phyloP scores from a whole-genome alignment of 2,888 invertebrate species.

The Volucella zonaria region DNA sequence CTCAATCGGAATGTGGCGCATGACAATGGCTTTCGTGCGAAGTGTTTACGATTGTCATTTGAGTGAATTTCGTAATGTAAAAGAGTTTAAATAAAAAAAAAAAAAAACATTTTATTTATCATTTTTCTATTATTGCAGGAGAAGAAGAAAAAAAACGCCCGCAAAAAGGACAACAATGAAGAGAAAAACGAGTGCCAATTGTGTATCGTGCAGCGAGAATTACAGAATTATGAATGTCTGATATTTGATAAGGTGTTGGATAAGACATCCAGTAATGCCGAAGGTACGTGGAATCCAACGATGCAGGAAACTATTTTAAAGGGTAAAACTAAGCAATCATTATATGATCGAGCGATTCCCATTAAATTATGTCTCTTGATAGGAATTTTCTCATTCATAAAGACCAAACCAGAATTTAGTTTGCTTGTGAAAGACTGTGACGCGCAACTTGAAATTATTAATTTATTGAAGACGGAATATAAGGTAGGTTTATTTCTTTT shows the following conservation, averaged over 20 bases:
- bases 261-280: conserved; percentile 83
- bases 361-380: background rate
- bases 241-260: conserved; percentile 84
- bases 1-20: conserved; percentile 59
- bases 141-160: background rate
- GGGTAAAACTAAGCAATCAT: conserved; percentile 77
- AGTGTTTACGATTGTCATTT: conserved; percentile 81
- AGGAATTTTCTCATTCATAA: conserved; percentile 37
- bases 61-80: conserved; percentile 77
- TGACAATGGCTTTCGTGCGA: conserved; percentile 77
- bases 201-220: conserved; percentile 82
- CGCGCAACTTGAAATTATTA: conserved; percentile 84
- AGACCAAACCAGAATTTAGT: conserved; percentile 18
- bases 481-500: conserved; percentile 79
- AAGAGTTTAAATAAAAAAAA: background rate
- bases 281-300: conserved; percentile 86
- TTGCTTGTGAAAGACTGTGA: conserved; percentile 83
- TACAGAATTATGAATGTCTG: conserved; percentile 84
- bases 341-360: background rate
- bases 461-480: conserved; percentile 87
- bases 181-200: conserved; percentile 80
- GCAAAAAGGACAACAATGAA: background rate
- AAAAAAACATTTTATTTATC: background rate
- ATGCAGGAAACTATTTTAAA: conserved; percentile 85
- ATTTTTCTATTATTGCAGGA: background rate